phyloP scores from a whole-genome alignment of 2,888 invertebrate genomes.

The Dasypolia templi region DNA sequence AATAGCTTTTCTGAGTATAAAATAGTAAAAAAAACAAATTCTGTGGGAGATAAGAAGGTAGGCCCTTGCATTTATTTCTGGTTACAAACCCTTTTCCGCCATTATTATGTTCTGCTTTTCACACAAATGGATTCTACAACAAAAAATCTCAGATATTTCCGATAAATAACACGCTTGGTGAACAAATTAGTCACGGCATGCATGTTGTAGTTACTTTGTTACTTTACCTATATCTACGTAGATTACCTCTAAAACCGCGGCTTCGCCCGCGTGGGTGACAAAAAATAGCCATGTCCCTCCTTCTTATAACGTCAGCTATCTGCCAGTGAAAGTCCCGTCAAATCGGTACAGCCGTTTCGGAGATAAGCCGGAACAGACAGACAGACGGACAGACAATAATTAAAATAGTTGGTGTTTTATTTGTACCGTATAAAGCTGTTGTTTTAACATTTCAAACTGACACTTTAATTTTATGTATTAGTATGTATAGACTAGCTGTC shows the following conservation, averaged over 20 bases:
- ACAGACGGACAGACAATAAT: too few relatives aligned
- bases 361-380: too few relatives aligned
- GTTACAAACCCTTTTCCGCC: neutral
- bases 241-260: neutral
- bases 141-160: neutral
- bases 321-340: too few relatives aligned
- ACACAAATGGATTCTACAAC: slow-evolving; percentile 10
- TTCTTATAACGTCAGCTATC: too few relatives aligned
- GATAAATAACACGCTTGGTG: slow-evolving; percentile 8
- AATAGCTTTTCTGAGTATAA: neutral
- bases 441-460: too few relatives aligned
- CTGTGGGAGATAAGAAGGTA: neutral
- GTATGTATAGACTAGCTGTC: neutral
- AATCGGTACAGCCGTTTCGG: too few relatives aligned
- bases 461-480: too few relatives aligned
- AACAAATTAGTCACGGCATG: neutral
- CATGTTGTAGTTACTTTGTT: neutral
- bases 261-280: too few relatives aligned
- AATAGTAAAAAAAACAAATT: neutral
- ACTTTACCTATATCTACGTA: neutral
- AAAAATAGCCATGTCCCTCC: too few relatives aligned
- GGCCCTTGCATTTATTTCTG: neutral
- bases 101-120: neutral
- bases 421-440: too few relatives aligned
- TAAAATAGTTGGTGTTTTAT: too few relatives aligned